Base-by-base conservation (phyloP, 1,140 invertebrate species). In the Diuraphis noxia region DNA sequence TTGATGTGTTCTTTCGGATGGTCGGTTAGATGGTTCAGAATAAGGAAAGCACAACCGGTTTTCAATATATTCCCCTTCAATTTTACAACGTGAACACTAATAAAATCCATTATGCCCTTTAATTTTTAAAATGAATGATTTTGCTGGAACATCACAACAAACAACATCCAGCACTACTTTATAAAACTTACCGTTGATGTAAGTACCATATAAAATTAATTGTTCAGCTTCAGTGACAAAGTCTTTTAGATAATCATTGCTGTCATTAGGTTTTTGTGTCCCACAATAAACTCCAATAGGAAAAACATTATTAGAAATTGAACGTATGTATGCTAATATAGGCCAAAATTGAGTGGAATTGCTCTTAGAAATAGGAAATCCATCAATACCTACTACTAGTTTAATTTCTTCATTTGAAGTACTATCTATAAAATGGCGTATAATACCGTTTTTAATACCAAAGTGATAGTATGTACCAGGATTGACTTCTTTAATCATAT, bases 101-200 rank as follows among this genome's bases (percentile, higher is more conserved):
- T 81, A 79, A 56, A 91, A 92, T 9, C 92, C 92, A 87, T 92
- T 92, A 93, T 93, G 30, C 40, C 81, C 49, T 38, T 93, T 91
- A 17, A 92, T 92, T 56, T 92, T 86, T 49, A 92, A 92, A 38
- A 93, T 91, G 86, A 92, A 93, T 40, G 92, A 88, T 92, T 92
- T 92, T 77, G 93, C 93, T 52, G 93, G 93, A 9, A 92, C 91
- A 92, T 93, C 93, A 91, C 93, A 92, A 90, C 91, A 90, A 92
- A 93, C 91, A n/a, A 91, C 91, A 81, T 92, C 92, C 36, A 93
- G 92, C 81, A 43, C 72, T 41, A 92, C 85, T 52, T 52, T 43
- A 9, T 86, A 86, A 46, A 86, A 49, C 21, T 82, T 88, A 89
- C 82, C 23, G 43, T 92, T 85, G n/a, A 90, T 91, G 38, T 21